Conservation (phyloP, 2,888 invertebrate genomes). For the Drosophila lacicola region DNA sequence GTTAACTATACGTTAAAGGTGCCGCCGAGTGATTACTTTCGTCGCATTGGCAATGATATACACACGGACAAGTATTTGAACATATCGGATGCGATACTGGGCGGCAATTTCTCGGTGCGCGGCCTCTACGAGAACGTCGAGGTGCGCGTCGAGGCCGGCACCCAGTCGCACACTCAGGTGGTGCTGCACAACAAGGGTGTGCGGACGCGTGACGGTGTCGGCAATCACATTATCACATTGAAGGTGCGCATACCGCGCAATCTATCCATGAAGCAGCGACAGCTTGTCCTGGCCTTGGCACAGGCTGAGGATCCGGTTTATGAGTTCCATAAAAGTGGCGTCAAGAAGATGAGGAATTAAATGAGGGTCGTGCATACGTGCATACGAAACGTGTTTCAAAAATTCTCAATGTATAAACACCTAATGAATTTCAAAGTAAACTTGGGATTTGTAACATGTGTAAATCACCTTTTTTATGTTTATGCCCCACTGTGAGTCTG, state of each 20-base stretch:
- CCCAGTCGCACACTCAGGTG: constrained; percentile 79
- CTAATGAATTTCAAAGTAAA: constrained; percentile 28
- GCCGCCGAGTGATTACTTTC: constrained; percentile 74
- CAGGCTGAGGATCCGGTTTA: constrained; percentile 80
- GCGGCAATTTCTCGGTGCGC: constrained; percentile 77
- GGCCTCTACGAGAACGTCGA: constrained; percentile 80
- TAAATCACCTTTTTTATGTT: constrained; percentile 93
- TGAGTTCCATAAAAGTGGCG: constrained; percentile 48
- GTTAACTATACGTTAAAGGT: constrained; percentile 75
- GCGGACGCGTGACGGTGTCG: constrained; percentile 59
- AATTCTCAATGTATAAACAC: constrained; percentile 65
- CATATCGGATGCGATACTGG: constrained; percentile 82
- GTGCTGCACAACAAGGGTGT: constrained; percentile 80
- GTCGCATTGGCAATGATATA: constrained; percentile 79
- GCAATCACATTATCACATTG: constrained; percentile 81
- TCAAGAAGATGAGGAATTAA: constrained; percentile 13
- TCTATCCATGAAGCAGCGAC: constrained; percentile 82
- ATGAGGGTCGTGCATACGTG: not conserved
- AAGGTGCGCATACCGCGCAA: constrained; percentile 81
- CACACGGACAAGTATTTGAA: constrained; percentile 77
- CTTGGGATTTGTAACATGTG: constrained; percentile 8
- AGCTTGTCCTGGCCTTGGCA: constrained; percentile 78
- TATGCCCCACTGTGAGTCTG: constrained; percentile 97
- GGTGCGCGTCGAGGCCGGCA: constrained; percentile 79
- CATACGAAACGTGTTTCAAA: constrained; percentile 31